Base-by-base conservation (phyloP, 2,113 vertebrate species). In the Choloepus hoffmanni region DNA sequence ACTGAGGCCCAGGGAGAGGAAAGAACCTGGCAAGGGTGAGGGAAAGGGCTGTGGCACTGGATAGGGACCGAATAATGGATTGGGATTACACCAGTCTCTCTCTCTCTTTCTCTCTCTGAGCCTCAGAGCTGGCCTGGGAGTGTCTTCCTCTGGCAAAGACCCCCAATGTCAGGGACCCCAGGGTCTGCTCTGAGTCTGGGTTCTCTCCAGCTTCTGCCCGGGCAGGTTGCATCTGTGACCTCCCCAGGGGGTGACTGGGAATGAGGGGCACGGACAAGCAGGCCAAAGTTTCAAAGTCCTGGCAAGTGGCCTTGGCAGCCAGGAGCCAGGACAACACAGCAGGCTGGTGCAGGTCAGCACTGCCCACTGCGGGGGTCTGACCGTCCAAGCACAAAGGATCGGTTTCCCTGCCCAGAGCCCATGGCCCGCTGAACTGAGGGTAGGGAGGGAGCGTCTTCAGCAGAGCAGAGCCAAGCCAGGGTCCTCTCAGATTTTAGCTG, bases 41-140 rank as follows among this genome's bases (percentile, higher is more conserved):
- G 48, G 40, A 67, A 33, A 43, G 55, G 36, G 4, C 9, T 60
- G 48, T 19, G 23, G 76, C 10, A 3, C 3, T 55, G 24, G 16
- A 24, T 43, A 63, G 85, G 15, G n/a, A 78, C 23, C 30, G 60
- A 53, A 7, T 6, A 3, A 2, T 53, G 7, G 6, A 1, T 10
- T 30, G 3, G 43, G 43, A 45, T 45, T 21, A 30, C 33, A 40
- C 13, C 43, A 82, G 15, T 16, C 14, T 40, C 62, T 92, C 60
- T 86, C 15, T 74, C 14, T 40, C 62, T 92, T 48, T 86, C 15
- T 74, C 63, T 92, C 63, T 87, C 16, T 76, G 72, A 77, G 24
- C 3, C 40, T 43, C 1, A 19, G 40, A 6, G 26, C n/a, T 63
- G n/a, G n/a, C 67, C 67, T 45, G 24, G 67, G 15, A 63, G 36